phyloP scores from a whole-genome alignment of 2,797 vertebrate genomes.

The Platalea minor region DNA sequence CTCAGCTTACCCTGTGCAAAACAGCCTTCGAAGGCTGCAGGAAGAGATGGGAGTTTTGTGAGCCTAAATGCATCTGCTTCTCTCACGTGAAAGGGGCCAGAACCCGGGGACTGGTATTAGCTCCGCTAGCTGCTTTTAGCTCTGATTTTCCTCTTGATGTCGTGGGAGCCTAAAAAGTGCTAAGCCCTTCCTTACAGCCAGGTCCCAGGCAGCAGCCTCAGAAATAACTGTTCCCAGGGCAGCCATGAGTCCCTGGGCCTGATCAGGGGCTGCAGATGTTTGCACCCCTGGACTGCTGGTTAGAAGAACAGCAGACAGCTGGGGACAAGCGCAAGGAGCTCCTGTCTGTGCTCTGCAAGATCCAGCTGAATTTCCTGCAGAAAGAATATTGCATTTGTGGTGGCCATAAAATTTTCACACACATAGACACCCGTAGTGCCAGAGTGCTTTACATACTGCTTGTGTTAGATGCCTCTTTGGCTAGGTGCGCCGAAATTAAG shows the following conservation, averaged over 20 bases:
- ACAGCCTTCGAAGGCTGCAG: neutral
- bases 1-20: neutral
- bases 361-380: neutral
- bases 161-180: neutral
- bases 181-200: neutral
- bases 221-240: neutral
- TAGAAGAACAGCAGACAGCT: neutral
- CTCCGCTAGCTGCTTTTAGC: neutral
- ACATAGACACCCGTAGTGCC: fast-evolving
- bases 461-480: neutral
- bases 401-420: neutral
- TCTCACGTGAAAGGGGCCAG: fast-evolving
- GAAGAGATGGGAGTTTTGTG: neutral
- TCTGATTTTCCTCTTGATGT: neutral
- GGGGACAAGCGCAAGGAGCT: neutral
- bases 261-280: neutral
- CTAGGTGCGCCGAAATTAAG: neutral
- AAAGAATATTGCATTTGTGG: neutral
- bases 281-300: neutral
- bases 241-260: neutral
- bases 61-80: neutral
- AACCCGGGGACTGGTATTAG: too few relatives aligned
- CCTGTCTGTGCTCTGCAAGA: neutral
- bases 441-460: neutral
- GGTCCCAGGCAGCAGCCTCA: neutral